Conservation (phyloP, 2,888 invertebrate species). For the Malthinus seriepunctatus region DNA sequence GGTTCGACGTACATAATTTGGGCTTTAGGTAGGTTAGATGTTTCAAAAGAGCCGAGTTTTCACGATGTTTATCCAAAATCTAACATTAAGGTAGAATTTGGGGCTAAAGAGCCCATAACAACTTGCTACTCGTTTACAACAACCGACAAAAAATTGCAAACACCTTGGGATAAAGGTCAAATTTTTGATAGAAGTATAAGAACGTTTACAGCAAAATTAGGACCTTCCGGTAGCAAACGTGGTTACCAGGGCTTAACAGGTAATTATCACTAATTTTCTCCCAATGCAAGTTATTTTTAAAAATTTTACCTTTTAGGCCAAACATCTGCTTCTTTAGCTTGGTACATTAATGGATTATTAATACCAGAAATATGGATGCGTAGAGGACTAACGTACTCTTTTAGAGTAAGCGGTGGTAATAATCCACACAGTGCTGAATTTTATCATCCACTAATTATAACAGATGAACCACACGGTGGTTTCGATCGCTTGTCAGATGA, state of each 20-base stretch:
- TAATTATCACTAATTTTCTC: slow-evolving; percentile 38
- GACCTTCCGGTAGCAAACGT: slow-evolving; percentile 79
- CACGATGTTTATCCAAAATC: slow-evolving; percentile 79
- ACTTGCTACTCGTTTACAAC: slow-evolving; percentile 77
- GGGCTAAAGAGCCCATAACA: slow-evolving; percentile 64
- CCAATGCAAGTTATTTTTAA: not conserved
- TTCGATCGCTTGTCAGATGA: slow-evolving; percentile 73
- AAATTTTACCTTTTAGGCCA: slow-evolving; percentile 55
- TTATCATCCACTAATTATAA: slow-evolving; percentile 90
- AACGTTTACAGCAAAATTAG: slow-evolving; percentile 79
- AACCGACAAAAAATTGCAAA: slow-evolving; percentile 46
- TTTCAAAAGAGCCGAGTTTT: slow-evolving; percentile 78
- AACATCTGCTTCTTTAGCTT: slow-evolving; percentile 74
- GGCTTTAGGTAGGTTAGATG: slow-evolving; percentile 82
- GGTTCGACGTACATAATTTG: slow-evolving; percentile 69
- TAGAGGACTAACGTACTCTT: slow-evolving; percentile 82
- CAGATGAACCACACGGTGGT: slow-evolving; percentile 83
- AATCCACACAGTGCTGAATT: slow-evolving; percentile 83
- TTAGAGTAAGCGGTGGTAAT: slow-evolving; percentile 81
- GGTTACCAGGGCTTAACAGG: slow-evolving; percentile 77
- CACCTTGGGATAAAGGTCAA: slow-evolving; percentile 66
- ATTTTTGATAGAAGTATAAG: slow-evolving; percentile 72
- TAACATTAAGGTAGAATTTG: slow-evolving; percentile 69
- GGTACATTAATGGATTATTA: slow-evolving; percentile 92
- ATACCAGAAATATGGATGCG: slow-evolving; percentile 87